Evolutionary conservation across 2,113 vertebrate species (phyloP), one percentile per base, ranked within the genome.

Genomic region (Gasterosteus aculeatus): DNA sequence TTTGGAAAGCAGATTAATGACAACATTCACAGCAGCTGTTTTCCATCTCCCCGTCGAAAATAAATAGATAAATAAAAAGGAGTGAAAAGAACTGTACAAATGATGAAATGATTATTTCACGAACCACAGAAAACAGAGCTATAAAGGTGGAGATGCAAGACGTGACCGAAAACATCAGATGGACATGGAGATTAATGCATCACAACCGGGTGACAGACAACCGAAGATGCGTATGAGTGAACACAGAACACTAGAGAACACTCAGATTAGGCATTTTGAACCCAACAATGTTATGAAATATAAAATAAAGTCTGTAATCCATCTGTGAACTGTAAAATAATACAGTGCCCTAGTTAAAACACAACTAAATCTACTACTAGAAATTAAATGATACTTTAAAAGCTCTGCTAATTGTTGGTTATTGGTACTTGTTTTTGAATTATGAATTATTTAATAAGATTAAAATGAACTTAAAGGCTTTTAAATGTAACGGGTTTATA

Each of bases 1-100:
- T 89, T 93, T 89, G 81, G 83, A 89, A 91, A 92, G 87, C 88
- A 93, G 80, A 91, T 90, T 85, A 91, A 85, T 85, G 79, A 39
- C 77, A 83, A 92, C 78, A 91, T 75, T 90, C 75, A 91, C 62
- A 89, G 83, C 82, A 85, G 77, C 85, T n/a, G 61, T 74, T 88
- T 69, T 73, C 75, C 85, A 73, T 70, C 78, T 93, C 85, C 87
- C 85, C 88, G 79, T 66, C 63, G 29, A 82, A 89, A 82, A 1
- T 41, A 68, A 71, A 26, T 15, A 66, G 33, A 71, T 46, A 14
- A 53, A 61, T 9, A 35, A 5, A 75, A 59, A 56, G 69, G 47
- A 53, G 19, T 53, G 56, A 78, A 77, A 57, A 69, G 12, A 65
- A 80, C 73, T 33, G 31, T 61, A 71, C 19, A 26, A 16, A 18